A percentile compares a stretch with the other conserved stretches of the same genome.
Evolutionary conservation across 1,140 invertebrate species (phyloP).

Genomic region (Lethrus apterus): DNA sequence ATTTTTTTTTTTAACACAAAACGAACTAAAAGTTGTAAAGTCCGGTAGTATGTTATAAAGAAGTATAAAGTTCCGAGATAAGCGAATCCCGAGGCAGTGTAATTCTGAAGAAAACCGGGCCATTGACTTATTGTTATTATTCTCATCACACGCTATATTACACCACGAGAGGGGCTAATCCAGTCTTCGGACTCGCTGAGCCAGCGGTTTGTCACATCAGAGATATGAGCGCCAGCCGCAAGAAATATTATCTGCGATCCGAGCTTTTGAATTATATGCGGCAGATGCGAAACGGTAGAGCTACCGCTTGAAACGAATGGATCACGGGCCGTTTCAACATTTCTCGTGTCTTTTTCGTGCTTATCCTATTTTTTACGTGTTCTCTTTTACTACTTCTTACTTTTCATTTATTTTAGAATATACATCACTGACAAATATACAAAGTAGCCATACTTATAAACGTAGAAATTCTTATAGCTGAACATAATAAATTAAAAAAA

Average conservation of each 20-base stretch:
- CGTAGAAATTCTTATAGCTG: too few species aligned
- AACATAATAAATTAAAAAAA: too few species aligned
- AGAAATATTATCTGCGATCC: slow-evolving; percentile 35
- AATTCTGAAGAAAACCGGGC: slow-evolving; percentile 21
- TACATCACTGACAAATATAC: too few species aligned
- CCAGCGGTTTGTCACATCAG: slow-evolving; percentile 36
- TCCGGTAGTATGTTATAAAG: slow-evolving; percentile 17
- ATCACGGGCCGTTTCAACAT: too few species aligned
- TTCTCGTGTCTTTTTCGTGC: too few species aligned
- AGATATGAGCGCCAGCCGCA: slow-evolving; percentile 33
- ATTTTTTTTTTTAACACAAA: too few species aligned
- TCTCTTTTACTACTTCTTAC: too few species aligned
- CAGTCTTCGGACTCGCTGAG: slow-evolving; percentile 29
- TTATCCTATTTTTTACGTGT: too few species aligned
- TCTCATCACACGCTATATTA: slow-evolving; percentile 39
- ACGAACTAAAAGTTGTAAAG: slow-evolving; percentile 14
- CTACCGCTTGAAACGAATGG: too few species aligned
- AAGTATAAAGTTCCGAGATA: slow-evolving; percentile 22
- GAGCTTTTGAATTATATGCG: slow-evolving; percentile 33
- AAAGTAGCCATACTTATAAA: too few species aligned
- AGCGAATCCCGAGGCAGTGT: slow-evolving; percentile 20
- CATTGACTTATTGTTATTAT: slow-evolving; percentile 40
- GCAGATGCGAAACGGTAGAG: slow-evolving; percentile 31
- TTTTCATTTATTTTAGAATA: too few species aligned
- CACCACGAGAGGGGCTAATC: slow-evolving; percentile 26